These are phyloP conservation scores for Papilio aristodemus DNA, from an alignment of 1,140 invertebrate genomes.

Conservation along the genomic window DNA sequence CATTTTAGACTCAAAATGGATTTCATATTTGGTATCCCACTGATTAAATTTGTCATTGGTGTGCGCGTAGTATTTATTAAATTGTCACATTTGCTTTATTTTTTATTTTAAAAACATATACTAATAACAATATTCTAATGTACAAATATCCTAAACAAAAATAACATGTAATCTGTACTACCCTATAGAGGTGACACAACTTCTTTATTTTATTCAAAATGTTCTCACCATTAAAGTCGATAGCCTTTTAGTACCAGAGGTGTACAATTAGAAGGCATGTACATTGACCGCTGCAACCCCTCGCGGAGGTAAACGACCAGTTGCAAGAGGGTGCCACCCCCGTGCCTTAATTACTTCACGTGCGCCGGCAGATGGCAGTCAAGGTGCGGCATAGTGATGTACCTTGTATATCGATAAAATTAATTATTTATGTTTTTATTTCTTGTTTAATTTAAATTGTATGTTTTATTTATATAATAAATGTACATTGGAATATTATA, in stretches of 20 bases:
- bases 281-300: constrained; percentile 68
- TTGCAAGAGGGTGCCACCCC: constrained; percentile 68
- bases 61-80: no score
- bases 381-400: constrained; percentile 73
- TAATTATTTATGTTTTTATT: constrained; percentile 37
- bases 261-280: constrained; percentile 48
- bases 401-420: constrained; percentile 62
- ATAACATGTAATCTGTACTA: no score
- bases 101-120: no score
- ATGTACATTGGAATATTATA: no score
- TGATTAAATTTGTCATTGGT: no score
- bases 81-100: no score
- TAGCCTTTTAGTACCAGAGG: constrained; percentile 38
- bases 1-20: no score
- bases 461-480: no score
- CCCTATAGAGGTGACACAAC: no score
- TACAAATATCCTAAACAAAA: no score
- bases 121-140: no score
- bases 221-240: constrained; percentile 19
- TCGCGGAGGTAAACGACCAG: constrained; percentile 70
- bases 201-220: not conserved
- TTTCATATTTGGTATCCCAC: no score
- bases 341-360: constrained; percentile 73
- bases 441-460: constrained; percentile 1
- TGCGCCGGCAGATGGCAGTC: constrained; percentile 73